Percentiles rank a stretch among this genome's conserved stretches.
Conservation (phyloP, 1,140 invertebrate genomes). For the Calephelis nemesis region DNA sequence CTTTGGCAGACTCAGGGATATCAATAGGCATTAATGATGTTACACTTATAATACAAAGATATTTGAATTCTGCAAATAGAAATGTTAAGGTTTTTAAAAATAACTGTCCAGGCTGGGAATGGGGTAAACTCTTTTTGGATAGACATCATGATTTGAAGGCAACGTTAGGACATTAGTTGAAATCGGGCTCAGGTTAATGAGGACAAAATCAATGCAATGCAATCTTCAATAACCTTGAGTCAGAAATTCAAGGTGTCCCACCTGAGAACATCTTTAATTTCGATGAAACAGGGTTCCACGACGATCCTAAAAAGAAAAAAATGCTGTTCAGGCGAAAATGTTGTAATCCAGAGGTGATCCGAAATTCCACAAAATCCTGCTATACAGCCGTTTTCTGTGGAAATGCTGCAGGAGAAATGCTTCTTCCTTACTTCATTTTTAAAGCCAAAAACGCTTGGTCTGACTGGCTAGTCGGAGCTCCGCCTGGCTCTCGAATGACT, state of each 20-base stretch:
- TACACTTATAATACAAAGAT: slow-evolving; percentile 16
- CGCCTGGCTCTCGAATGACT: slow-evolving; percentile 18
- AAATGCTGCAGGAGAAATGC: slow-evolving; percentile 17
- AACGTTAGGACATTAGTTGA: slow-evolving; percentile 7
- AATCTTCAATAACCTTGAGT: slow-evolving; percentile 7
- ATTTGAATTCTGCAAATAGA: not conserved
- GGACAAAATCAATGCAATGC: slow-evolving; percentile 2
- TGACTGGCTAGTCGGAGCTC: slow-evolving; percentile 19
- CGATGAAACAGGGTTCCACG: slow-evolving; percentile 12
- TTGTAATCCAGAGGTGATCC: slow-evolving; percentile 11
- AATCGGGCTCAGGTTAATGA: slow-evolving; percentile 9
- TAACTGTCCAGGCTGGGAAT: slow-evolving; percentile 11
- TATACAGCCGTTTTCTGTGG: slow-evolving; percentile 10
- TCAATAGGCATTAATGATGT: slow-evolving; percentile 14
- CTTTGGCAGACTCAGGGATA: slow-evolving; percentile 3
- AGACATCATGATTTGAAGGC: slow-evolving; percentile 18
- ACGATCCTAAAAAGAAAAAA: slow-evolving; percentile 10
- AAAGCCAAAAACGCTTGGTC: slow-evolving; percentile 20
- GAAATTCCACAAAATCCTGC: slow-evolving; percentile 7
- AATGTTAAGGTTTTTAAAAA: slow-evolving; percentile 7
- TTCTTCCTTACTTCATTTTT: slow-evolving; percentile 17
- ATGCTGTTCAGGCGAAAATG: not conserved
- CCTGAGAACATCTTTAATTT: slow-evolving; percentile 19
- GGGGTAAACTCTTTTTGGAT: not conserved
- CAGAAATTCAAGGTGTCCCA: slow-evolving; percentile 6